Evolutionary conservation across 2,797 vertebrate genomes (phyloP).

Genomic region (Antrozous pallidus): DNA sequence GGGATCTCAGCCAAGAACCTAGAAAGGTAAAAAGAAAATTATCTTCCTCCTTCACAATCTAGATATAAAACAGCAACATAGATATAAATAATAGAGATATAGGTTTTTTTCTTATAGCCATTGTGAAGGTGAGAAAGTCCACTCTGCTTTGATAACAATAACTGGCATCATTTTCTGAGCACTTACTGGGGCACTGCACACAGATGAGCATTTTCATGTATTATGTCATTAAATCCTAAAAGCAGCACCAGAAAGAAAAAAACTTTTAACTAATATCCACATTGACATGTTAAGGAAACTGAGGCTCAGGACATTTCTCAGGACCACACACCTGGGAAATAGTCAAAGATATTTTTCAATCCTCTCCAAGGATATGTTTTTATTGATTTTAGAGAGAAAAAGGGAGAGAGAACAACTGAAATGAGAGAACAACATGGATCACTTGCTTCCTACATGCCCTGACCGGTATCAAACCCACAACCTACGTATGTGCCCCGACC

Average conservation of each 20-base stretch:
- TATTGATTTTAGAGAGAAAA: no score
- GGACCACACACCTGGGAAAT: neutral
- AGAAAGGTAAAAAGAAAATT: neutral
- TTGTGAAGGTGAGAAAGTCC: neutral
- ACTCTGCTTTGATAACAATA: neutral
- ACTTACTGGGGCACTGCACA: neutral
- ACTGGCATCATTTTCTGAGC: neutral
- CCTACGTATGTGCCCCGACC: no score
- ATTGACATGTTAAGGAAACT: neutral
- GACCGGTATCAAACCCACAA: no score
- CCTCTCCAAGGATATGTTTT: no score
- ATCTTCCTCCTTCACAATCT: neutral
- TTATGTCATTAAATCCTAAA: neutral
- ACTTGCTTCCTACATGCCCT: no score
- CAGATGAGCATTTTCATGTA: neutral
- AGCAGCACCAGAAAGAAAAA: neutral
- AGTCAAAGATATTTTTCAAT: neutral
- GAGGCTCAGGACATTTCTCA: neutral
- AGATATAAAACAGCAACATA: neutral
- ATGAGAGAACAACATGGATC: no score
- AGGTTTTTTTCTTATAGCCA: neutral
- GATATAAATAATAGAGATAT: neutral
- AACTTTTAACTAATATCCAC: neutral
- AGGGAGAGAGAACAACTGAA: no score
- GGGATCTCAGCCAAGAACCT: neutral